Evolutionary conservation across 2,888 invertebrate genomes (phyloP), one percentile per base, ranked within the genome.

Genomic region (Drosophila phalerata): DNA sequence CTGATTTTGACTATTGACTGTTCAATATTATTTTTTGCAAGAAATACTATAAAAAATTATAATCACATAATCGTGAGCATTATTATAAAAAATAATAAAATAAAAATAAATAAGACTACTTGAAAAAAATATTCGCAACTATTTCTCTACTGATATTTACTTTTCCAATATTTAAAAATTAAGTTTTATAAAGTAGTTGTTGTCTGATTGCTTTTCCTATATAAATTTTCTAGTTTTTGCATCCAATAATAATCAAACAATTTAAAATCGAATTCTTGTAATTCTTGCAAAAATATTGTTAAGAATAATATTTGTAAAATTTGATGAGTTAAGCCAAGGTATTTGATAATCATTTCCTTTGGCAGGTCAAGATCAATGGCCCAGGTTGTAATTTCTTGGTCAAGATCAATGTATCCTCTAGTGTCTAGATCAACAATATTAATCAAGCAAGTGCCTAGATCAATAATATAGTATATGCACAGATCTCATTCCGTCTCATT

Each of bases 361-460:
- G 10, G 10, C 4, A 69, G 55, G 56, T 69, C 56, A 25, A 38
- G 38, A 68, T 34, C 74, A 60, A 55, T 58, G 58, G 3, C 34
- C 13, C 13, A 13, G 34, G 13, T 17, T n/a, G 28, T 30, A 38
- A 48, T 37, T 19, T 38, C 15, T 15, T 43, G 34, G 38, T 56
- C 40, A 38, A 69, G 74, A 45, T 72, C 79, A 49, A 56, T 53
- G 79, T 56, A 43, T 75, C 32, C 43, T 73, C 47, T 11, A 73
- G 78, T 61, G 19, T 40, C 5, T 48, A 69, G 60, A 74, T 74
- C 79, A 73, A 75, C 61, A 78, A 48, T 78, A 73, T 73, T 78
- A 74, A 74, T 74, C 79, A 74, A 74, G 49, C 63, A 40, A 45
- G 61, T 43, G 47, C 56, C 49, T 47, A 69, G 75, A 79, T 76